phyloP scores from a whole-genome alignment of 2,888 invertebrate species.

The Trileptium ribeirensis region DNA sequence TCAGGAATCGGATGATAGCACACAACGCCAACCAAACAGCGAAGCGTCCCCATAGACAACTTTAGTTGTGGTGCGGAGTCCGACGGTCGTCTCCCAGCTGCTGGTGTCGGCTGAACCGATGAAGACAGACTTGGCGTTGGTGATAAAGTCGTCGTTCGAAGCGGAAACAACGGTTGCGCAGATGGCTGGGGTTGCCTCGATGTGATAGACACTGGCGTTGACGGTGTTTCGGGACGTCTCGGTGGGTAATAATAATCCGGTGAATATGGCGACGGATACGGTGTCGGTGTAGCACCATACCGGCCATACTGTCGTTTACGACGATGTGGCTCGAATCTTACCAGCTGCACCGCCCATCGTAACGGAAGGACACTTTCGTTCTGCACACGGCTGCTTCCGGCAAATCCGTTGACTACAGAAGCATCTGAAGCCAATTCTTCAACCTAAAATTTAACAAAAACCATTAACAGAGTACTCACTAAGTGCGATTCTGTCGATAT shows the following conservation, averaged over 20 bases:
- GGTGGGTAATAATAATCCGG: not conserved
- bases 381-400: no score
- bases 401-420: no score
- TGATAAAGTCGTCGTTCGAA: not conserved
- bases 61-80: not conserved
- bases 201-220: not conserved
- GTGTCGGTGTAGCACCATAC: not conserved
- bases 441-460: no score
- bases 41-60: not conserved
- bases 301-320: not conserved
- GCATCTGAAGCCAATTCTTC: no score
- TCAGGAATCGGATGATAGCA: slow-evolving; percentile 38
- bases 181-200: not conserved
- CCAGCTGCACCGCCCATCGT: not conserved
- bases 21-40: not conserved
- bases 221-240: not conserved
- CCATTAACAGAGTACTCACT: no score
- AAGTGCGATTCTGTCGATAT: no score
- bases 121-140: not conserved
- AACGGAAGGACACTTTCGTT: no score
- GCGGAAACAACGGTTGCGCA: not conserved
- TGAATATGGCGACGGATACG: not conserved
- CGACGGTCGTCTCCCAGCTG: not conserved
- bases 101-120: not conserved
- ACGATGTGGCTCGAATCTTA: not conserved